A percentile compares a stretch with the other conserved stretches of the same genome.
Conservation (phyloP, 2,113 vertebrate species). For the Archilochus colubris region DNA sequence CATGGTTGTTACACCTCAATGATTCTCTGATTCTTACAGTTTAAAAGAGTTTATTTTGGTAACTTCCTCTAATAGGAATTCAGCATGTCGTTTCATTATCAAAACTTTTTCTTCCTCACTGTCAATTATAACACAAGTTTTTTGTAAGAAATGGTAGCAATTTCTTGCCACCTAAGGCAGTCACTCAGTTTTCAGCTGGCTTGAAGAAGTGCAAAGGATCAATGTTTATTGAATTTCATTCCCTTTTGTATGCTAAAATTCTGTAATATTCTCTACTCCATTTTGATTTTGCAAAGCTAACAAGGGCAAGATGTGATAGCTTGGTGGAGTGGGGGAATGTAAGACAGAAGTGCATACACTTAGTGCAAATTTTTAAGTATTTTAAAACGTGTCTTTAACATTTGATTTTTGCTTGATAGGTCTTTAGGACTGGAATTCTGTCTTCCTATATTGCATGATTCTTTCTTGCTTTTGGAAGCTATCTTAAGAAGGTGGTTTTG, state of each 20-base stretch:
- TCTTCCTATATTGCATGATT: not conserved
- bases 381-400: not conserved
- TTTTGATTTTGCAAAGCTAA: slow-evolving; percentile 2
- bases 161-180: not conserved
- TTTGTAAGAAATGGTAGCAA: not conserved
- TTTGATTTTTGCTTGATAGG: not conserved
- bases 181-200: not conserved
- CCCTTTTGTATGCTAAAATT: not conserved
- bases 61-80: not conserved
- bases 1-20: not conserved
- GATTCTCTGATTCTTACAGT: not conserved
- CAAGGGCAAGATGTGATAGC: not conserved
- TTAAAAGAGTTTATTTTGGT: not conserved
- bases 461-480: not conserved
- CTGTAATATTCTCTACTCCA: not conserved
- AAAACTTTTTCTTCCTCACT: not conserved
- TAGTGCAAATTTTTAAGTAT: not conserved
- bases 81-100: not conserved
- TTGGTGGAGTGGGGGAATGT: not conserved
- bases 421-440: not conserved
- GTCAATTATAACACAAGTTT: not conserved
- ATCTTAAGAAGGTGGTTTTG: not conserved
- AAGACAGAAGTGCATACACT: not conserved
- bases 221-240: not conserved
- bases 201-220: not conserved